Evolutionary conservation across 2,888 invertebrate species (phyloP), one percentile per base, ranked within the genome.

Genomic region (Dilophus febrilis): DNA sequence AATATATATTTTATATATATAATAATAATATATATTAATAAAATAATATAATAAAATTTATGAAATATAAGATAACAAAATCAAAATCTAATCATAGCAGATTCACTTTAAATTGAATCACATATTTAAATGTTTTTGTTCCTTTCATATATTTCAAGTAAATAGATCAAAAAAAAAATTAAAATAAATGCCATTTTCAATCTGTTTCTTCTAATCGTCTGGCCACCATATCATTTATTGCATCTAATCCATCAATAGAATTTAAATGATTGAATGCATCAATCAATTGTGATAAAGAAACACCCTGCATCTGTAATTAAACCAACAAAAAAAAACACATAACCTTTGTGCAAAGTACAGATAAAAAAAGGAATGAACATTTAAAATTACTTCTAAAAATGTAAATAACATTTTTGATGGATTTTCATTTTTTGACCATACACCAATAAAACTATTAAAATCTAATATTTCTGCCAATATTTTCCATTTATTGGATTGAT

Each of bases 401-500:
- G 62, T 63, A 1, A 81, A 60, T 47, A 80, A 62, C 2, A 66
- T 64, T 41, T 63, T 58, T 0, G 75, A 66, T 30, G 72, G 71
- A 48, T 68, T 68, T 37, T 55, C 54, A 6, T 64, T 57, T 35
- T 57, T 55, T 28, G 57, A 58, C 54, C 70, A 68, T 48, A 71
- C 62, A 37, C 65, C 64, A 1, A 64, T 49, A 35, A 70, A 57
- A 32, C 68, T 57, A 29, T 65, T 65, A 38, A 70, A 61, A 6
- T 67, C 62, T 37, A 76, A 57, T 2, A 68, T 58, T 12, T 56
- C 54, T 0, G 73, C 75, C 16, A 81, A 57, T 44, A 58, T 60
- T 34, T 66, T 64, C 79, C 78, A 80, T 18, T 65, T 69, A 35
- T 65, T 65, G 16, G 66, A 57, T 44, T 58, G 55, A 54, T 77